phyloP scores from a whole-genome alignment of 2,113 vertebrate species.

The crab-eating macaque (Macaca fascicularis) region DNA sequence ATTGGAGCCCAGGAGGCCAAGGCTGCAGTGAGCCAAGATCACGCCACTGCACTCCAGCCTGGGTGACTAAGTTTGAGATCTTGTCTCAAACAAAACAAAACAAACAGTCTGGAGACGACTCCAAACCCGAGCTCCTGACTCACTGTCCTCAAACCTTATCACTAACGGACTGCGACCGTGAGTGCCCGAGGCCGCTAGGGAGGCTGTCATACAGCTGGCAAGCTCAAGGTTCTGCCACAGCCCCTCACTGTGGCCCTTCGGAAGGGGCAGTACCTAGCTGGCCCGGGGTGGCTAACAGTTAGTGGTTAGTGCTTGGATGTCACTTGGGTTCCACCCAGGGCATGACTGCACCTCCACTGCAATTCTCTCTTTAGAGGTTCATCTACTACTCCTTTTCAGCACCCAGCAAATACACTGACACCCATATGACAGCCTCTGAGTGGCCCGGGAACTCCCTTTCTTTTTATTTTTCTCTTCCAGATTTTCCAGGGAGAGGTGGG shows the following conservation, averaged over 20 bases:
- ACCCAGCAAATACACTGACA: background rate
- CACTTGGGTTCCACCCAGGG: background rate
- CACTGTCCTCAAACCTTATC: background rate
- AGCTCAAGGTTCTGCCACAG: background rate
- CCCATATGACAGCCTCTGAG: background rate
- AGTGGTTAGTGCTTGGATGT: background rate
- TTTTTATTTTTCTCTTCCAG: background rate
- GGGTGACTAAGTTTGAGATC: too few relatives aligned
- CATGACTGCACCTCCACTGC: fast-evolving
- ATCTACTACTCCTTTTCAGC: background rate
- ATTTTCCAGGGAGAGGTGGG: background rate
- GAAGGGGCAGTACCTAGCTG: too few relatives aligned
- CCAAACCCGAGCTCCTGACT: background rate
- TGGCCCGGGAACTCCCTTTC: background rate
- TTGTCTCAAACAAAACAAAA: too few relatives aligned
- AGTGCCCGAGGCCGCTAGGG: fast-evolving
- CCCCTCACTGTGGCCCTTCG: too few relatives aligned
- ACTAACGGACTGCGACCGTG: fast-evolving
- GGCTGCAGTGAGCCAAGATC: too few relatives aligned
- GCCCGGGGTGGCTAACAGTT: fast-evolving
- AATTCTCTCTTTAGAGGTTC: background rate
- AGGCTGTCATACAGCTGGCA: fast-evolving
- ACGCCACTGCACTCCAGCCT: too few relatives aligned
- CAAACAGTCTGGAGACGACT: too few relatives aligned
- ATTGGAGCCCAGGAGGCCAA: too few relatives aligned